A percentile compares a stretch with the other conserved stretches of the same genome.
These are phyloP conservation scores for Drosophila birchii DNA, from an alignment of 2,888 invertebrate genomes.

Conservation along the genomic window DNA sequence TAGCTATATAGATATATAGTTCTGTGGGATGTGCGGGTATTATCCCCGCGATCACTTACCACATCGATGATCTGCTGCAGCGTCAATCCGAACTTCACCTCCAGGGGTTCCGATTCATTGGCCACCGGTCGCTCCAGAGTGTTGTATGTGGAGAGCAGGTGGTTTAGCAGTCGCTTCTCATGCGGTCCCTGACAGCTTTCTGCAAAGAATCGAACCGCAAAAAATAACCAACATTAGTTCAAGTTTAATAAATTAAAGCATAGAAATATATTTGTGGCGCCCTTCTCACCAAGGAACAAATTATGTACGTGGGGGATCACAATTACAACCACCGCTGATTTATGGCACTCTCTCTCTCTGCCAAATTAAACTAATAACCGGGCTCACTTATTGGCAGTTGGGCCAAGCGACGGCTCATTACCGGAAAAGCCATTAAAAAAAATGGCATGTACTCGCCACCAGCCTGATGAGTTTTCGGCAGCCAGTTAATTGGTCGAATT, in stretches of 20 bases:
- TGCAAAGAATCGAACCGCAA: slow-evolving; percentile 84
- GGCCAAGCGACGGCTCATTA: slow-evolving; percentile 57
- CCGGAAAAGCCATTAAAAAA: slow-evolving; percentile 63
- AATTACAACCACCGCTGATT: slow-evolving; percentile 49
- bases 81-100: slow-evolving; percentile 96
- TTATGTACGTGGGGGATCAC: slow-evolving; percentile 38
- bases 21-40: slow-evolving; percentile 6
- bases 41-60: slow-evolving; percentile 87
- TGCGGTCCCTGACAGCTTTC: slow-evolving; percentile 95
- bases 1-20: slow-evolving; percentile 15
- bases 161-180: slow-evolving; percentile 94
- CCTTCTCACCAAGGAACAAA: slow-evolving; percentile 2
- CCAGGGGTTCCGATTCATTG: slow-evolving; percentile 95
- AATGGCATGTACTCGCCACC: slow-evolving; percentile 42
- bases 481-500: slow-evolving; percentile 52
- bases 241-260: slow-evolving; percentile 1
- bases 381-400: slow-evolving; percentile 55
- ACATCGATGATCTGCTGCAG: slow-evolving; percentile 97
- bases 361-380: slow-evolving; percentile 54
- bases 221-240: background rate
- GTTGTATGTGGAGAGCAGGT: slow-evolving; percentile 93
- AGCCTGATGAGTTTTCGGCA: slow-evolving; percentile 48
- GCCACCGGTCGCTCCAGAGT: slow-evolving; percentile 95
- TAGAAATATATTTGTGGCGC: background rate
- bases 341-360: slow-evolving; percentile 45